Evolutionary conservation across 92 coral and sea anemone genomes (phyloP), one percentile per base, ranked within the genome.

Genomic region (Porites evermanni): DNA sequence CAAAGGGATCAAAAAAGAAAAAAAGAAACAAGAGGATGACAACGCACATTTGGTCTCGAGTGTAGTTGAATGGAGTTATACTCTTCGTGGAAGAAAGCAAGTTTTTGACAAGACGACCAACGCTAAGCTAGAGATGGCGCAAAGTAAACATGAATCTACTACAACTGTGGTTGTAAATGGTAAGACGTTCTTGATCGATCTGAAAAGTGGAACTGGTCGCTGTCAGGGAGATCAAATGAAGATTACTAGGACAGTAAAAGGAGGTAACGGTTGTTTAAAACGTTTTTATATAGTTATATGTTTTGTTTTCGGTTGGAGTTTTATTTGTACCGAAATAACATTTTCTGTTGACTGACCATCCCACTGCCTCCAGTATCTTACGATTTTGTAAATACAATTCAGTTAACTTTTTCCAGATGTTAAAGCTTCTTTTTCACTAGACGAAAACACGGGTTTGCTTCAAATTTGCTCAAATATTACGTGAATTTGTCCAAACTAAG

Each of bases 61-160:
- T 67, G 75, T 24, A 8, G 61, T 88, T 1, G 87, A 88, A 76
- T 88, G 91, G 91, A 73, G 84, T 20, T 88, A 88, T 67, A 69
- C 8, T 17, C 38, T 64, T n/a, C 14, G n/a, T 4, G 50, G 87
- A 65, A 67, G 10, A 6, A 26, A 82, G 61, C 75, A 51, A 12
- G 26, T 79, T 12, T 92, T 79, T 81, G 92, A 77, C 64, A 70
- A 77, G 89, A 80, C 66, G 18, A 16, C 79, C 23, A 92, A 92
- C 60, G 77, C 90, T 0, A 58, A 64, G 78, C 64, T 92, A 52
- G 94, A 92, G 68, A 64, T 78, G 73, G 94, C 94, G 14, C 86
- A 53, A 4, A 70, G 67, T 21, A 82, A 88, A 21, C 32, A 77
- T 1, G 53, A 68, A n/a, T 17, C 78, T 64, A 74, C 58, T 2